Evolutionary conservation across 2,888 invertebrate genomes (phyloP), one percentile per base, ranked within the genome.

Genomic region (Halictus quadricinctus): DNA sequence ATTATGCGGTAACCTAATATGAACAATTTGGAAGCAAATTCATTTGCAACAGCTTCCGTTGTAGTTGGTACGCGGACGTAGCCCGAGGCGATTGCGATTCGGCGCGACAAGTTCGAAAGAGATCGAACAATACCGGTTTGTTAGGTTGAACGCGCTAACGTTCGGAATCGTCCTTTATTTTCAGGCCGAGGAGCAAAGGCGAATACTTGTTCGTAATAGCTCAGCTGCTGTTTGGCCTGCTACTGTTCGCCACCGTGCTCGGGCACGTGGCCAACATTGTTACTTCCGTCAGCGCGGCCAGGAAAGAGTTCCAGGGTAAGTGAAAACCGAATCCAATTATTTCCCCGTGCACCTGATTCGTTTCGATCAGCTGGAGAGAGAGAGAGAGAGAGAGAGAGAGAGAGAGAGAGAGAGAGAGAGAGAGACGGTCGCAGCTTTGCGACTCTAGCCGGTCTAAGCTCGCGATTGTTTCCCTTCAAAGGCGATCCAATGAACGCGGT

Each of bases 211-310:
- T 98, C 96, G 98, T 99, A 95, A 99, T 99, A 95, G 96, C 97
- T 90, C 98, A 99, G 95, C 96, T 99, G 94, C 96, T 99, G 92
- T 98, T 99, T 95, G 99, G 99, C 86, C 96, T 99, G 94, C 96
- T 99, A 94, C 96, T 99, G 90, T 99, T 99, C 95, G 99, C 99
- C 86, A 98, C 99, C 21, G 98, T 99, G 86, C 96, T 99, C 91
- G 99, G 99, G 21, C 99, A 99, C 95, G 99, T 99, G 91, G 99
- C 99, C 91, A 99, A 99, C 95, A 99, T 99, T 95, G 99, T 99
- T 92, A 99, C 99, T 86, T 99, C 98, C 82, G 98, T 99, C 93
- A 98, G 99, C 95, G 98, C 98, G 18, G 99, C 99, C 81, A 96
- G 99, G 92, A 99, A 99, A 95, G 99, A 99, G 95, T 99, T 99